Evolutionary conservation across 2,797 vertebrate genomes (phyloP), one percentile per base, ranked within the genome.

Genomic region (Tokudaia tokunoshimensis): DNA sequence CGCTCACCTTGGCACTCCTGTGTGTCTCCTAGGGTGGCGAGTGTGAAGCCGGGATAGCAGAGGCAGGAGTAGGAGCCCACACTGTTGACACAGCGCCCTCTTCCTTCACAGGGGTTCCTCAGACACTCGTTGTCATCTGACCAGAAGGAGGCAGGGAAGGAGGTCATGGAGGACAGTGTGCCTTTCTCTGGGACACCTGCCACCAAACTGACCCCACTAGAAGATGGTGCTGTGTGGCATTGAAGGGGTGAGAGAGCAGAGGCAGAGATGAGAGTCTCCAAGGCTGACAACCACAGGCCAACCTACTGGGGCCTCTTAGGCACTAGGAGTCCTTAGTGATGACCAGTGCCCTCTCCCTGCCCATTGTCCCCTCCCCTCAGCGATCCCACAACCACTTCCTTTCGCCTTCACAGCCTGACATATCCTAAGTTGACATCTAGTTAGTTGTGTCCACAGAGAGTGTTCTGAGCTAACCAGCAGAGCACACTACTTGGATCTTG

Each of bases 71-170:
- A 99, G 97, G 99, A 99, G 90, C 99, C 99, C 76, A 99, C 97
- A 1, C 92, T 99, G 98, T 99, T 99, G 81, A 99, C 93, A 79
- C 99, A 99, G 96, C 82, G 99, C 34, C 99, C 99, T 97, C 98
- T 99, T 75, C 99, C 99, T 61, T 98, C 98, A 74, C 99, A 99
- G 17, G 99, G 99, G 89, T 99, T 98, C 76, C 98, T 98, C 81
- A 99, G 98, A 96, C 99, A 99, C 95, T 99, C 99, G 1, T 99
- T 99, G 93, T 99, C 98, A 98, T 99, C 99, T 99, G 97, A 5
- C 1, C 8, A 78, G 81, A 95, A 95, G 79, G 84, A 96, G 61
- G 44, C 11, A 41, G 55, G 86, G 90, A 57, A 72, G 50, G 52
- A 82, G 41, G 76, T 97, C 89, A 98, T 4, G 50, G 26, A 55